Base-by-base conservation (phyloP, 1,140 invertebrate species). In the Thaumatotibia leucotreta region DNA sequence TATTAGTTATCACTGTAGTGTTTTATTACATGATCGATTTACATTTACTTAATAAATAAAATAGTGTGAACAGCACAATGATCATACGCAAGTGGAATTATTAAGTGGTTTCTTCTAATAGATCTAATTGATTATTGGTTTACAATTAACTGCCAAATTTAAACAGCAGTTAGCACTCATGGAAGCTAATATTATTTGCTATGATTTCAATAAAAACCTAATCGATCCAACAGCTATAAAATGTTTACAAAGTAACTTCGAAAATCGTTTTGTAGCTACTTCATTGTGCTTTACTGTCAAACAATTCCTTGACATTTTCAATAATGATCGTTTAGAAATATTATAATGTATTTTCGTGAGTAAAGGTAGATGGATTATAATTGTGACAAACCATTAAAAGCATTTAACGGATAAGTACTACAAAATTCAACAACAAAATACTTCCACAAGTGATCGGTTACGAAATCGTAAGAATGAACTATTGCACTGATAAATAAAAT, bases 231-330 rank as follows among this genome's bases (percentile, higher is more conserved):
- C n/a, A 17, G 17, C 6, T 20, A 20, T 45, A 6, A 20, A 20
- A 4, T 20, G 20, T 45, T 20, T 9, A 45, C n/a, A 45, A 45
- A 8, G 9, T 17, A 45, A 20, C 39, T 45, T 45, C 20, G 1
- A 45, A 9, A 45, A 45, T 45, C 17, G 39, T 45, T 45, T 45
- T 14, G 10, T 62, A 33, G 20, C n/a, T 62, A 62, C 61, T 24
- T 62, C 11, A 31, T 22, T 62, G 29, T 62, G 29, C n/a, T 23
- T 23, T 62, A 29, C 4, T 62, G 31, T 29, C 32, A 33, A 35
- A 62, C 14, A 17, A 23, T 23, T 62, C 29, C 32, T 62, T 62
- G 61, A 35, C 31, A 23, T 35, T 62, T 35, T 62, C 32, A 62
- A 11, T 33, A 62, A 22, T 62, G 61, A 62, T 23, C 32, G 23